phyloP scores from a whole-genome alignment of 2,113 vertebrate genomes.

The Gymnarchus niloticus region DNA sequence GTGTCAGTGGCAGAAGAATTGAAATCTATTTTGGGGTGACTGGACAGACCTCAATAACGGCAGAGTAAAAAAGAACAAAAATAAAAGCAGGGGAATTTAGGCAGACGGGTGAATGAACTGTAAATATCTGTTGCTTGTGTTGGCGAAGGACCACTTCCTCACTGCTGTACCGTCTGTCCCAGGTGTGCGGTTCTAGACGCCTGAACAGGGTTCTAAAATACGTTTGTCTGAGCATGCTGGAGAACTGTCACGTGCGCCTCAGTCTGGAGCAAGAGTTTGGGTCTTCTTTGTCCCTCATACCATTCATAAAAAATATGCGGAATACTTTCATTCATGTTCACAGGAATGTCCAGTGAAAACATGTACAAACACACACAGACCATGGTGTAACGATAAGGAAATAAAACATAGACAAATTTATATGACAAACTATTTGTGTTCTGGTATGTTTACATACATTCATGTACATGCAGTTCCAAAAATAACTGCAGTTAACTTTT shows the following conservation, averaged over 20 bases:
- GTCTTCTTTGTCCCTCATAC: not conserved
- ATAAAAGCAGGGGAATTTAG: not conserved
- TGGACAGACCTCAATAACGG: not conserved
- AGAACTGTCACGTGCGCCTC: not conserved
- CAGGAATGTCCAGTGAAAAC: not conserved
- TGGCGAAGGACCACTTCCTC: slow-evolving; percentile 1
- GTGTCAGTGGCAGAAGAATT: not conserved
- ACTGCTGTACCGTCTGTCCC: not conserved
- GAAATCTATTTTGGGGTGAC: not conserved
- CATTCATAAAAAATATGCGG: too few species aligned
- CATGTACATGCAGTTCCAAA: not conserved
- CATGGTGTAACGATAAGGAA: not conserved
- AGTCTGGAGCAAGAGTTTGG: not conserved
- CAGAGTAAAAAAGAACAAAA: not conserved
- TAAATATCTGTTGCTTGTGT: slow-evolving; percentile 15
- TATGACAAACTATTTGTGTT: not conserved
- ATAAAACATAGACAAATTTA: not conserved
- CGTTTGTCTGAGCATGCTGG: not conserved
- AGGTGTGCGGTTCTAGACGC: not conserved
- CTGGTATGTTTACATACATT: not conserved
- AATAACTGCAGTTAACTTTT: too few species aligned
- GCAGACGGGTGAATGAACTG: not conserved
- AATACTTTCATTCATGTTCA: not conserved
- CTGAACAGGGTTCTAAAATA: not conserved
- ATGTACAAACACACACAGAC: not conserved